Conservation (phyloP, 2,797 vertebrate species). For the Leptatherina wallacei region DNA sequence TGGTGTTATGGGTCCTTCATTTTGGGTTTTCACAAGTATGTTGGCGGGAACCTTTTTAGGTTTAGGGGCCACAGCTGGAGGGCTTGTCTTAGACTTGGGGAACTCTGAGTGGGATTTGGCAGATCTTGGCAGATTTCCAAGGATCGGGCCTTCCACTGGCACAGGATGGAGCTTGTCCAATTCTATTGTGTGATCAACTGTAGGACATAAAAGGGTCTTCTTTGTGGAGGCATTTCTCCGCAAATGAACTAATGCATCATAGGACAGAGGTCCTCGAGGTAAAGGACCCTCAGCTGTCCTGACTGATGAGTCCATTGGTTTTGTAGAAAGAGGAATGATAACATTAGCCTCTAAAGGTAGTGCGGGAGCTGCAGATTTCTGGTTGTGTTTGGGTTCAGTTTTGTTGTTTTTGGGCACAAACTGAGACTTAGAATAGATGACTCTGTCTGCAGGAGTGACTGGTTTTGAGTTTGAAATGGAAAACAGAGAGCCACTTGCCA, state of each 20-base stretch:
- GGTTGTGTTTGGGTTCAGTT: constrained; percentile 14
- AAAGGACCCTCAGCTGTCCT: constrained; percentile 45
- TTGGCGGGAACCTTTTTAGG: constrained; percentile 83
- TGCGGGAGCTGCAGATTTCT: constrained; percentile 18
- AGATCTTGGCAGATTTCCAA: constrained; percentile 21
- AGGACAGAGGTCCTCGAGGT: constrained; percentile 78
- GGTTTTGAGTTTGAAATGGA: constrained; percentile 31
- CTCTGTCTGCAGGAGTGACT: constrained; percentile 18
- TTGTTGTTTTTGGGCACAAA: constrained; percentile 23
- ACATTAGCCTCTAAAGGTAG: constrained; percentile 63
- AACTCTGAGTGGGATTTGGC: constrained; percentile 36
- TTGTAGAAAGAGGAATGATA: constrained; percentile 57
- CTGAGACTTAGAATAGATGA: constrained; percentile 25
- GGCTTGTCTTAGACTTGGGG: constrained; percentile 54
- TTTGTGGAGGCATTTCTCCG: constrained; percentile 72
- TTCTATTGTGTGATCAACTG: constrained; percentile 73
- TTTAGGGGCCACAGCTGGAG: constrained; percentile 87
- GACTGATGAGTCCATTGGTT: constrained; percentile 46
- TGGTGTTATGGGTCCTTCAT: constrained; percentile 9
- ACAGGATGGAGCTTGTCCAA: constrained; percentile 22
- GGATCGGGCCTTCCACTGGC: constrained; percentile 18
- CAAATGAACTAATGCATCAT: constrained; percentile 78
- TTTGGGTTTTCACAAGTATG: constrained; percentile 75
- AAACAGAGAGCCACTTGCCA: constrained; percentile 52
- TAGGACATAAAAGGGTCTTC: constrained; percentile 74